A percentile compares a stretch with the other conserved stretches of the same genome.
phyloP scores from a whole-genome alignment of 2,113 vertebrate genomes.

The Gymnobelideus leadbeateri region DNA sequence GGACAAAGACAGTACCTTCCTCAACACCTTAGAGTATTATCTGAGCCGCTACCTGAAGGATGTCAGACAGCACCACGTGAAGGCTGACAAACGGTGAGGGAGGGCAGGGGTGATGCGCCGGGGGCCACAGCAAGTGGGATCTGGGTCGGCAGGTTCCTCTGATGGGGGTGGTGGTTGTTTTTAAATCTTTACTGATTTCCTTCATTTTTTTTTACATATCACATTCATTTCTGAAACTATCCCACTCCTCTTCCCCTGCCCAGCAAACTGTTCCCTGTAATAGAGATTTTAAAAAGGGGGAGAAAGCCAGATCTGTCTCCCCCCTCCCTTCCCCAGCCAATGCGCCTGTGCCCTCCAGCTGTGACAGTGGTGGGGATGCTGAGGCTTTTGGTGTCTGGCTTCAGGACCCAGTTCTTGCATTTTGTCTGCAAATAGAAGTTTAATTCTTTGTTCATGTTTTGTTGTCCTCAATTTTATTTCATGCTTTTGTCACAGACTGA shows the following conservation, averaged over 20 bases:
- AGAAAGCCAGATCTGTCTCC: too few relatives aligned
- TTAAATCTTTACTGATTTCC: too few relatives aligned
- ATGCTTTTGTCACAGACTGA: neutral
- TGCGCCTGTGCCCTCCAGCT: neutral
- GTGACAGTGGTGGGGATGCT: too few relatives aligned
- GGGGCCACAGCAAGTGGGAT: too few relatives aligned
- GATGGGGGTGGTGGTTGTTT: too few relatives aligned
- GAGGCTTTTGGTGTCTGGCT: neutral
- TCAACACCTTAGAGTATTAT: conserved; percentile 94
- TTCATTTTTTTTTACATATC: too few relatives aligned
- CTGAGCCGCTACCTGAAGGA: conserved; percentile 96
- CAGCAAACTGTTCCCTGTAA: neutral
- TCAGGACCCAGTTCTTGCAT: neutral
- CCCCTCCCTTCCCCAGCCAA: neutral
- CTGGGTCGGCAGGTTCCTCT: too few relatives aligned
- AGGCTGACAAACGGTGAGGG: conserved; percentile 95
- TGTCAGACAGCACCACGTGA: conserved; percentile 94
- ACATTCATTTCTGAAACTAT: neutral
- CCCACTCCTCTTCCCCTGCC: neutral
- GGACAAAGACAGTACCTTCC: conserved; percentile 95
- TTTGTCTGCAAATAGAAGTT: neutral
- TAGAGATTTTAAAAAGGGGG: neutral
- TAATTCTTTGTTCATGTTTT: neutral
- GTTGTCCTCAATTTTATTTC: neutral
- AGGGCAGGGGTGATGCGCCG: too few relatives aligned